Percentiles rank a stretch among this genome's conserved stretches.
Conservation (phyloP, 2,797 vertebrate genomes). For the Atherinosoma microstoma region DNA sequence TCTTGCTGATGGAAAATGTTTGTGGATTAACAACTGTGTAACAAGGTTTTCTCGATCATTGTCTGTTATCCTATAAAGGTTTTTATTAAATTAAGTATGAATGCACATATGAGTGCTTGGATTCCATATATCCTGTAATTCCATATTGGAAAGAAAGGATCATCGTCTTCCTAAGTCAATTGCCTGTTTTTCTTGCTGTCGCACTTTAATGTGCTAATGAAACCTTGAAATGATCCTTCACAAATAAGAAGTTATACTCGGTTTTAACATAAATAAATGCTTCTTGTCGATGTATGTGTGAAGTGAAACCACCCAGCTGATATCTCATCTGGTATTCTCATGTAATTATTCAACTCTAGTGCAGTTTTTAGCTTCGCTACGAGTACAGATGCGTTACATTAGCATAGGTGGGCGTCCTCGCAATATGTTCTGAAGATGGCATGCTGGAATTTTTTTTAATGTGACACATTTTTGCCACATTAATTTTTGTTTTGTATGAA, state of each 20-base stretch:
- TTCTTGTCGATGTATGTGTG: background rate
- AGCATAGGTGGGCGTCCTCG: background rate
- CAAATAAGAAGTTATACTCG: background rate
- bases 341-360: background rate
- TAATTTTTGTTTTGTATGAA: too few species aligned
- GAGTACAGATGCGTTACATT: too few species aligned
- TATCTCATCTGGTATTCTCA: background rate
- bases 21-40: conserved; percentile 48
- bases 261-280: conserved; percentile 10
- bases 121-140: conserved; percentile 30
- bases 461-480: background rate
- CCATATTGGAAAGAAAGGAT: conserved; percentile 5
- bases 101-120: background rate
- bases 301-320: background rate
- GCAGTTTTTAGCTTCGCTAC: background rate
- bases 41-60: conserved; percentile 43
- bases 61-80: conserved; percentile 13
- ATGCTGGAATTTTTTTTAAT: too few species aligned
- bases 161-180: background rate
- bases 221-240: conserved; percentile 28
- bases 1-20: conserved; percentile 44
- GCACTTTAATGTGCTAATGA: conserved; percentile 28
- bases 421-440: background rate
- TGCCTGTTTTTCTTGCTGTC: conserved; percentile 30
- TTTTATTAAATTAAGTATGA: conserved; percentile 19